Evolutionary conservation across 2,888 invertebrate genomes (phyloP).

Genomic region (Caenorhabditis afra): DNA sequence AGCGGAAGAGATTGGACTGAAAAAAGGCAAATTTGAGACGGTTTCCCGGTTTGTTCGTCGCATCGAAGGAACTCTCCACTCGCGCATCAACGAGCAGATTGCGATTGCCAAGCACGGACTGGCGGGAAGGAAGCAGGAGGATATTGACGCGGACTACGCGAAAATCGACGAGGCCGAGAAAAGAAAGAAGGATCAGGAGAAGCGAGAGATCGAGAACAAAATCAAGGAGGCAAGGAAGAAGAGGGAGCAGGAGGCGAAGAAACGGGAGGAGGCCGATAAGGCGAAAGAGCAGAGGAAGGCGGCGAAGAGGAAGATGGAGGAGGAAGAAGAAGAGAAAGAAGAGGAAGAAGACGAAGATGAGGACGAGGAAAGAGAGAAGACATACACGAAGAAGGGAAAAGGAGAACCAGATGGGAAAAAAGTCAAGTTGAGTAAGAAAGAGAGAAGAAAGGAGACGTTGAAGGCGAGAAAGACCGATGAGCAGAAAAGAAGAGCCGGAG

Average conservation of each 20-base stretch:
- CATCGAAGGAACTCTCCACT: constrained; percentile 50
- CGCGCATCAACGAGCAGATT: constrained; percentile 53
- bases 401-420: constrained; percentile 25
- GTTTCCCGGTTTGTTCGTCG: constrained; percentile 54
- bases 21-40: constrained; percentile 63
- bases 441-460: constrained; percentile 47
- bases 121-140: constrained; percentile 64
- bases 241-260: constrained; percentile 43
- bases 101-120: constrained; percentile 64
- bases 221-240: constrained; percentile 58
- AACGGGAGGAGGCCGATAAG: constrained; percentile 34
- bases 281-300: constrained; percentile 37
- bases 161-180: constrained; percentile 64
- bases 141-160: constrained; percentile 65
- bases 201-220: constrained; percentile 61
- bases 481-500: constrained; percentile 33
- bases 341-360: constrained; percentile 33
- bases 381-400: not conserved
- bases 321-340: constrained; percentile 30
- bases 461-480: constrained; percentile 46
- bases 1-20: constrained; percentile 59
- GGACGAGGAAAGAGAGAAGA: constrained; percentile 27
- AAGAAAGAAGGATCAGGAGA: constrained; percentile 61
- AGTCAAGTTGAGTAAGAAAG: constrained; percentile 46
- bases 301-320: constrained; percentile 38